A percentile compares a stretch with the other conserved stretches of the same genome.
Evolutionary conservation across 2,113 vertebrate genomes (phyloP).

Genomic region (Fulica atra): DNA sequence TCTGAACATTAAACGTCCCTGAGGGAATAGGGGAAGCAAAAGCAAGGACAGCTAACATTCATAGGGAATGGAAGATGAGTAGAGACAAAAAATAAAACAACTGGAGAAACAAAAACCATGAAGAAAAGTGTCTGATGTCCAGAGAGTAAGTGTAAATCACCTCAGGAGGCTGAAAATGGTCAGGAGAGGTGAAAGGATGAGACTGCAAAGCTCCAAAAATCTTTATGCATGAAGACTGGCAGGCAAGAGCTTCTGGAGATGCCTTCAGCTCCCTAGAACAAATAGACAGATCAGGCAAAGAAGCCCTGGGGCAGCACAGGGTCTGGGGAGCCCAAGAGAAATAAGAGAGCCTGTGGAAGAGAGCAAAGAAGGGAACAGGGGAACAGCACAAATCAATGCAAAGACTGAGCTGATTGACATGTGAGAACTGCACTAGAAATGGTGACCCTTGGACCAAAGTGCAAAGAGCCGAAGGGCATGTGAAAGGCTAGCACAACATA

Average conservation of each 20-base stretch:
- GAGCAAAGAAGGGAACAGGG: rapidly evolving
- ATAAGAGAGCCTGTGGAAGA: not conserved
- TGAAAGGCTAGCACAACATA: rapidly evolving
- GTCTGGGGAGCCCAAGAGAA: not conserved
- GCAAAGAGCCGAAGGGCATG: not conserved
- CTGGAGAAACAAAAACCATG: not conserved
- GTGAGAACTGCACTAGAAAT: rapidly evolving
- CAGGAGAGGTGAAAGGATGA: not conserved
- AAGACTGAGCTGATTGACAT: rapidly evolving
- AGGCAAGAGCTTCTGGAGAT: not conserved
- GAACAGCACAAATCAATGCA: not conserved
- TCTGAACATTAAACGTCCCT: not conserved
- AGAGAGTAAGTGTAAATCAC: not conserved
- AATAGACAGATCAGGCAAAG: not conserved
- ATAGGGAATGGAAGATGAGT: not conserved
- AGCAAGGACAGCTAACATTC: not conserved
- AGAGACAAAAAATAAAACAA: not conserved
- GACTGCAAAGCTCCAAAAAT: not conserved
- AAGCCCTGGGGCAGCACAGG: not conserved
- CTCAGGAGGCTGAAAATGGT: not conserved
- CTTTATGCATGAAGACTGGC: not conserved
- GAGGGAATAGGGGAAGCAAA: not conserved
- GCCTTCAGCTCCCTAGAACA: not conserved
- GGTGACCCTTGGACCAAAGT: not conserved
- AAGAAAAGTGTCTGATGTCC: not conserved